Evolutionary conservation across 2,113 vertebrate genomes (phyloP).

Genomic region (Meriones unguiculatus): DNA sequence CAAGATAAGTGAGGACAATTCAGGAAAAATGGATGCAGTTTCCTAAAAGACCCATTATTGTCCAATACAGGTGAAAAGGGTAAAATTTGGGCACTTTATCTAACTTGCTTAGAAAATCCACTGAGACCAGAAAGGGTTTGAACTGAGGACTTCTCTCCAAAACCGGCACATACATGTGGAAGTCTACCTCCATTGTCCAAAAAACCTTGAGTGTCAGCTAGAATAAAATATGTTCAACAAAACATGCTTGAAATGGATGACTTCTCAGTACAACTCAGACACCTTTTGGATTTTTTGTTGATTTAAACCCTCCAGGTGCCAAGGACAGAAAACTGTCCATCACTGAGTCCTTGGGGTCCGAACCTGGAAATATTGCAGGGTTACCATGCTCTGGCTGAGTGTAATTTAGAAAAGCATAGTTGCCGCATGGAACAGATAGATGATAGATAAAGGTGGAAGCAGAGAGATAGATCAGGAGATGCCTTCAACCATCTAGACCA

Average conservation of each 20-base stretch:
- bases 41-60: neutral
- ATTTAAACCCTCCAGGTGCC: neutral
- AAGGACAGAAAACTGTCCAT: neutral
- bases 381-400: rapidly evolving
- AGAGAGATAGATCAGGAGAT: neutral
- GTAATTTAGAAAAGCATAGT: neutral
- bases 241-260: neutral
- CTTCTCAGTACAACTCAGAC: neutral
- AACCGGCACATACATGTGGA: neutral
- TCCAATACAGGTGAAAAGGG: neutral
- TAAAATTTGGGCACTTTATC: neutral
- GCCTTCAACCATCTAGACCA: neutral
- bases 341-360: neutral
- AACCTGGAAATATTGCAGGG: neutral
- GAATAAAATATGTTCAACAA: neutral
- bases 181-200: neutral
- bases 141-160: neutral
- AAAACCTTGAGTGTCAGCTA: neutral
- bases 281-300: neutral
- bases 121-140: neutral
- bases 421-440: neutral
- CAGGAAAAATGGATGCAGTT: neutral
- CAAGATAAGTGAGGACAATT: neutral
- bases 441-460: neutral
- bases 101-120: neutral